Percentiles rank a stretch among this genome's conserved stretches.
Evolutionary conservation across 2,113 vertebrate species (phyloP).

Genomic region (Prinia subflava): DNA sequence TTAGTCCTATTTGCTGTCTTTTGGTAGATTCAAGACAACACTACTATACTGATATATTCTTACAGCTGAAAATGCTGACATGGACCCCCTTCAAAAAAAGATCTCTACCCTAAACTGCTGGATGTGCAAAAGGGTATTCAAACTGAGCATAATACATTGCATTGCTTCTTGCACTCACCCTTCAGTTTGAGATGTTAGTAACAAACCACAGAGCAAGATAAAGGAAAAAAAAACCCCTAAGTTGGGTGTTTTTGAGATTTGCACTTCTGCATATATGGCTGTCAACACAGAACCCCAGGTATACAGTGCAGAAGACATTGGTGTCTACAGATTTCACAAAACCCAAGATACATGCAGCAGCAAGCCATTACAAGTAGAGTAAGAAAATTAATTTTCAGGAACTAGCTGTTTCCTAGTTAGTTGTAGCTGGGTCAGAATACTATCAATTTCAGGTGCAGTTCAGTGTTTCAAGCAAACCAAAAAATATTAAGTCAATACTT

Average conservation of each 20-base stretch:
- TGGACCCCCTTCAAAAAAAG: accelerated
- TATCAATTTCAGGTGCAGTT: not conserved
- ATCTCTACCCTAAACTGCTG: not conserved
- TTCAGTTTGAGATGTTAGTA: not conserved
- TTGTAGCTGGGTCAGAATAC: not conserved
- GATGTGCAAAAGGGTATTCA: not conserved
- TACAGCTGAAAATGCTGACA: not conserved
- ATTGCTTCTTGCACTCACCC: not conserved
- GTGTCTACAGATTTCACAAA: not conserved
- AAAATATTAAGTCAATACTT: not conserved
- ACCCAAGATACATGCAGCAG: not conserved
- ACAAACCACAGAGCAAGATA: not conserved
- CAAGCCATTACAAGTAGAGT: not conserved
- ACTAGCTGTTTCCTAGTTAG: not conserved
- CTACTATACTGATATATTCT: not conserved
- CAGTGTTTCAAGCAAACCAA: not conserved
- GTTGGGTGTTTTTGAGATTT: not conserved
- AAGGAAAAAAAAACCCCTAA: accelerated
- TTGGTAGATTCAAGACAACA: not conserved
- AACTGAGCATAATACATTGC: not conserved
- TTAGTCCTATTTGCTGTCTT: not conserved
- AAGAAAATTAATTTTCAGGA: not conserved
- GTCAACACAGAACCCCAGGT: not conserved
- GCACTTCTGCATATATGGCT: accelerated
- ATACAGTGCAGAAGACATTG: not conserved